Evolutionary conservation across 2,888 invertebrate genomes (phyloP).

Genomic region (Drosophila cognata): DNA sequence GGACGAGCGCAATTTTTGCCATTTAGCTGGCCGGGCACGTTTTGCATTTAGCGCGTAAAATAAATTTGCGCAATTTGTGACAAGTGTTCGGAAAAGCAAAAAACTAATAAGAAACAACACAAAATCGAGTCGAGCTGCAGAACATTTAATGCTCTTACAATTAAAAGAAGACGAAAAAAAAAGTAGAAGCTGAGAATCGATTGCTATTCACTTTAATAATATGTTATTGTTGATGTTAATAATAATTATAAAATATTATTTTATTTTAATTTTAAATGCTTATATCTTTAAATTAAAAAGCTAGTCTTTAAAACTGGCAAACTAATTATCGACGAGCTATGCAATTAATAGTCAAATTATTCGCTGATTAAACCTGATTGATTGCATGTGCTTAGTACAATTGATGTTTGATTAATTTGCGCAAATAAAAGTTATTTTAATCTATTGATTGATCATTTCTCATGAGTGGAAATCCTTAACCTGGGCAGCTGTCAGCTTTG

Average conservation of each 20-base stretch:
- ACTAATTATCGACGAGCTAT: not conserved
- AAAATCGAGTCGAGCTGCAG: not conserved
- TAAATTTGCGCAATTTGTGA: slow-evolving; percentile 80
- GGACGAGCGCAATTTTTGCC: slow-evolving; percentile 66
- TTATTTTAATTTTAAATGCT: not conserved
- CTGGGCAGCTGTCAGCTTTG: not conserved
- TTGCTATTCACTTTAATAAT: no score
- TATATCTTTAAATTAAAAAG: not conserved
- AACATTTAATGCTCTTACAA: slow-evolving; percentile 2
- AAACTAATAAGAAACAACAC: slow-evolving; percentile 19
- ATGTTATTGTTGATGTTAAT: no score
- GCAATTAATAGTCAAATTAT: not conserved
- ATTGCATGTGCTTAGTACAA: not conserved
- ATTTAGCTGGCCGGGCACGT: slow-evolving; percentile 78
- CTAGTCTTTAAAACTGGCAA: not conserved
- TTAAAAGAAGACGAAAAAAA: not conserved
- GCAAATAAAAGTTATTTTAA: not conserved
- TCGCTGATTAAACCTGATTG: not conserved
- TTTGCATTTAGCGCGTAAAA: slow-evolving; percentile 80
- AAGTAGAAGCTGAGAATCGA: not conserved
- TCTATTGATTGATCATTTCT: not conserved
- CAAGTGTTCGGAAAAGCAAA: slow-evolving; percentile 67
- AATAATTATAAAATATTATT: not conserved
- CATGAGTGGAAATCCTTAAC: not conserved
- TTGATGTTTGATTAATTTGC: not conserved